These are phyloP conservation scores for Styela plicata DNA, from an alignment of 23 tunicate genomes.

Conservation along the genomic window DNA sequence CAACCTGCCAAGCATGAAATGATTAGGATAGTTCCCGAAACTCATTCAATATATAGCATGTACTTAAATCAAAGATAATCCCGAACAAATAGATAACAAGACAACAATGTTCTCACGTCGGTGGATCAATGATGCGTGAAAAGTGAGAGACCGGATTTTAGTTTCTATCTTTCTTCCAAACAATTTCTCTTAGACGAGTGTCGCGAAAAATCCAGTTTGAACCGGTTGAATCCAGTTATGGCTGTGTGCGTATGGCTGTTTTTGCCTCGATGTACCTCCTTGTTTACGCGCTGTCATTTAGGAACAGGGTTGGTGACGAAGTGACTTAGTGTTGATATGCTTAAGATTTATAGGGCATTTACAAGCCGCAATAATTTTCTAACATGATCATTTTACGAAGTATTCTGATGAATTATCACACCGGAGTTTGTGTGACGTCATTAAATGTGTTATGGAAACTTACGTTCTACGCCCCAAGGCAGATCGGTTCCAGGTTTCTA, in stretches of 20 bases:
- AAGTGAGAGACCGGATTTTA: background rate
- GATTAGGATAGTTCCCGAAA: too few relatives aligned
- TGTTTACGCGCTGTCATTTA: constrained; percentile 27
- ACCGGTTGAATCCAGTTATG: constrained; percentile 27
- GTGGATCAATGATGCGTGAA: background rate
- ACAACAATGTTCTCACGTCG: background rate
- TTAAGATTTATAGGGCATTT: too few relatives aligned
- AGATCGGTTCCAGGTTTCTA: background rate
- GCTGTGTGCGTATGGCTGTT: constrained; percentile 14
- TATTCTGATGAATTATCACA: too few relatives aligned
- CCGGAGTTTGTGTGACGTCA: too few relatives aligned
- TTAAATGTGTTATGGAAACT: too few relatives aligned
- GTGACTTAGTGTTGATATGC: too few relatives aligned
- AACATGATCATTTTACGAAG: too few relatives aligned
- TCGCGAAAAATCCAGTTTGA: constrained; percentile 14
- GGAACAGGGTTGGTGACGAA: background rate
- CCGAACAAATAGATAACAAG: too few relatives aligned
- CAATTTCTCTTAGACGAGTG: background rate
- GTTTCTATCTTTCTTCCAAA: background rate
- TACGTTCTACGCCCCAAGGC: background rate
- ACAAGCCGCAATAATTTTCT: too few relatives aligned
- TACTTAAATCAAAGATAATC: too few relatives aligned
- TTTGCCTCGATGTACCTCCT: constrained; percentile 14
- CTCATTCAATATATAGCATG: too few relatives aligned
- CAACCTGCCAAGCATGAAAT: too few relatives aligned